These are phyloP conservation scores for Drosophila anomalata DNA, from an alignment of 2,888 invertebrate genomes.

Conservation along the genomic window DNA sequence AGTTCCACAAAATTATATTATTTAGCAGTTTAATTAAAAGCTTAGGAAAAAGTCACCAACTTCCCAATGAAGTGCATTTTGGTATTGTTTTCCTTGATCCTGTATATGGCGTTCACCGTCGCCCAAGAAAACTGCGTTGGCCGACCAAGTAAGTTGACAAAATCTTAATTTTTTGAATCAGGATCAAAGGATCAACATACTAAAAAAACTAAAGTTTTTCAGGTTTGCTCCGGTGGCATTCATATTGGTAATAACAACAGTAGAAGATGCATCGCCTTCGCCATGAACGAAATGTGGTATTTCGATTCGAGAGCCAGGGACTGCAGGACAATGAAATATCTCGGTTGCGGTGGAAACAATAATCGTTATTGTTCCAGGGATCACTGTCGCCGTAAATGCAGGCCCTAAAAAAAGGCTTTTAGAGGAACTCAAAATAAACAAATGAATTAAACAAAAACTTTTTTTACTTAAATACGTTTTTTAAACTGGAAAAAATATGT, in stretches of 20 bases:
- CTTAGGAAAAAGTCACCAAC: background rate
- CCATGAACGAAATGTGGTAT: conserved; percentile 41
- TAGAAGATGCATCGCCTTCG: background rate
- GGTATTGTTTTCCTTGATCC: background rate
- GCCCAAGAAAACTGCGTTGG: background rate
- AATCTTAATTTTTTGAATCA: background rate
- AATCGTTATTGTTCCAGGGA: conserved; percentile 35
- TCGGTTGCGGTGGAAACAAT: conserved; percentile 42
- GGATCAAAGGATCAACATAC: too few species aligned
- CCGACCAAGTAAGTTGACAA: background rate
- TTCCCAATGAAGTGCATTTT: background rate
- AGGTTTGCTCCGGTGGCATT: conserved; percentile 11
- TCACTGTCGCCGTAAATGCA: conserved; percentile 14
- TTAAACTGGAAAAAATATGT: background rate
- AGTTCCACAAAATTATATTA: background rate
- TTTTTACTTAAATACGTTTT: background rate
- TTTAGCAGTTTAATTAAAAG: background rate
- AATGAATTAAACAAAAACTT: background rate
- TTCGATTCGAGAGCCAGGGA: background rate
- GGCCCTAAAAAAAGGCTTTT: background rate
- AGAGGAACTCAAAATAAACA: too few species aligned
- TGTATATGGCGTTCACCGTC: background rate
- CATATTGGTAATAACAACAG: conserved; percentile 16
- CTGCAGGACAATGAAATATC: conserved; percentile 21
- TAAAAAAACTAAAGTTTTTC: background rate